Conservation (phyloP, 2,113 vertebrate species). For the Aptenodytes patagonicus region DNA sequence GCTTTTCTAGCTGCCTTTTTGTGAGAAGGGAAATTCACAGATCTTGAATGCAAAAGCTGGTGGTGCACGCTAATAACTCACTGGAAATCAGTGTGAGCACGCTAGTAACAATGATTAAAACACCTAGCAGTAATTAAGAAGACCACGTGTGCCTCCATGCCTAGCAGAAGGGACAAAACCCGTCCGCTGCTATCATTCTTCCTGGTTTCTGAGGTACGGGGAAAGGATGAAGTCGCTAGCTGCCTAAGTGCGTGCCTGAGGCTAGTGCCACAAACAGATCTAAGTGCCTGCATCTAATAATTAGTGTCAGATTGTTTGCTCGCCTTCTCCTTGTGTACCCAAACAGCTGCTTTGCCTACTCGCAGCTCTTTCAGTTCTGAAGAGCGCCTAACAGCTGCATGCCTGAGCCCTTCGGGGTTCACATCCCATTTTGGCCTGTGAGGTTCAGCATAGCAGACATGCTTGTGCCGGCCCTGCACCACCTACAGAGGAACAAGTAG, state of each 20-base stretch:
- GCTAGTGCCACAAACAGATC: not conserved
- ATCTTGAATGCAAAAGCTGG: not conserved
- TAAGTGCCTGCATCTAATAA: not conserved
- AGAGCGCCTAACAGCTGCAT: not conserved
- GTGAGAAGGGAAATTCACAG: not conserved
- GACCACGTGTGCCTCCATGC: accelerated
- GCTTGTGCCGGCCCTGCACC: not conserved
- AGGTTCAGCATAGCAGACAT: not conserved
- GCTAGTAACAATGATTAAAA: not conserved
- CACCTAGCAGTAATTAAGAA: not conserved
- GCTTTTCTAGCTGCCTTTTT: not conserved
- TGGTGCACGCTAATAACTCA: not conserved
- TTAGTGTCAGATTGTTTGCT: not conserved
- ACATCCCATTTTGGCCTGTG: not conserved
- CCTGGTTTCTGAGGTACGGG: not conserved
- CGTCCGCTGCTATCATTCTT: not conserved
- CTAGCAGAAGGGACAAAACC: not conserved
- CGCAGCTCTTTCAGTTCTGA: not conserved
- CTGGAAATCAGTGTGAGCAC: not conserved
- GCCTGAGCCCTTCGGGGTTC: not conserved
- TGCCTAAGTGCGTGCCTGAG: not conserved
- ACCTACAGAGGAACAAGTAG: not conserved
- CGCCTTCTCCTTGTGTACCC: not conserved
- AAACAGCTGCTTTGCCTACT: not conserved
- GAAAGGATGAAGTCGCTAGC: not conserved